Percentiles rank a stretch among this genome's conserved stretches.
These are phyloP conservation scores for Zonotrichia albicollis DNA, from an alignment of 2,797 vertebrate genomes.

Conservation along the genomic window DNA sequence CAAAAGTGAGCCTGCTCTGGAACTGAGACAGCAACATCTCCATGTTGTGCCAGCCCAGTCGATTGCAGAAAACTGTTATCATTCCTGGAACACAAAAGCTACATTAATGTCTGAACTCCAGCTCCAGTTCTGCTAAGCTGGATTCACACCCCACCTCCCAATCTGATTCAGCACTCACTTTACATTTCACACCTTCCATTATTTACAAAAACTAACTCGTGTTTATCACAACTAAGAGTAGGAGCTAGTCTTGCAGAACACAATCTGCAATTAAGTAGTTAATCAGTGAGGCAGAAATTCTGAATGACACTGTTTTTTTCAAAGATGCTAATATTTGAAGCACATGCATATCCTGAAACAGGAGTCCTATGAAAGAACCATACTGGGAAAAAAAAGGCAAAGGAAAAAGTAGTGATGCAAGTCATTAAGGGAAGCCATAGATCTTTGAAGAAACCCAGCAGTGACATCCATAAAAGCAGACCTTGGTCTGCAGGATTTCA, in stretches of 20 bases:
- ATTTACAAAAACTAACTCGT: not conserved
- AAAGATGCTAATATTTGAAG: not conserved
- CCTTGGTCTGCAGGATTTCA: not conserved
- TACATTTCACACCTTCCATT: not conserved
- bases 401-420: not conserved
- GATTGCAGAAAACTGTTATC: slow-evolving; percentile 93
- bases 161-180: not conserved
- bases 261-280: not conserved
- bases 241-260: not conserved
- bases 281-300: not conserved
- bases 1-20: slow-evolving; percentile 95
- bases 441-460: not conserved
- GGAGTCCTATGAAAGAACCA: not conserved
- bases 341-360: not conserved
- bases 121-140: not conserved
- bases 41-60: slow-evolving; percentile 96
- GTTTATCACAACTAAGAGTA: not conserved
- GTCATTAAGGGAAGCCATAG: not conserved
- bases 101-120: not conserved
- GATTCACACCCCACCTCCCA: not conserved
- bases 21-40: slow-evolving; percentile 93
- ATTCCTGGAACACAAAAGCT: slow-evolving; percentile 83
- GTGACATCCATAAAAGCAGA: not conserved
- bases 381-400: not conserved
- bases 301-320: not conserved